phyloP scores from a whole-genome alignment of 2,888 invertebrate genomes.

The Sceliomorpha sp. region DNA sequence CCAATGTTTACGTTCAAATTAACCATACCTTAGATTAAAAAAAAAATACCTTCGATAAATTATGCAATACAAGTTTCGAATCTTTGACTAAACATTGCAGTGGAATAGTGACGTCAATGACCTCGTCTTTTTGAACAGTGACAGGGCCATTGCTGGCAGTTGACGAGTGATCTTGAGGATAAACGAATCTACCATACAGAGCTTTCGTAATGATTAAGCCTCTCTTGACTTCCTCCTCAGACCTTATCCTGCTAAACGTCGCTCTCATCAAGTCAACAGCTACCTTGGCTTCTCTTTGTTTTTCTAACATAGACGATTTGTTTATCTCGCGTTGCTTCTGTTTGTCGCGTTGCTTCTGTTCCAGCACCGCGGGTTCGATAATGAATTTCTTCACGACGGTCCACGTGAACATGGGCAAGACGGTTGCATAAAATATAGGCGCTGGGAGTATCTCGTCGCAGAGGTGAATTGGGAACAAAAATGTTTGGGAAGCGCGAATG shows the following conservation, averaged over 20 bases:
- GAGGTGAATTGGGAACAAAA: slow-evolving; percentile 93
- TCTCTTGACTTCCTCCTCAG: slow-evolving; percentile 89
- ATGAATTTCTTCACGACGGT: slow-evolving; percentile 90
- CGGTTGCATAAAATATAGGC: slow-evolving; percentile 95
- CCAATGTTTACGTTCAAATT: slow-evolving; percentile 7
- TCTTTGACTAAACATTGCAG: slow-evolving; percentile 96
- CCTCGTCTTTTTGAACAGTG: slow-evolving; percentile 80
- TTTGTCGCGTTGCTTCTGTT: slow-evolving; percentile 89
- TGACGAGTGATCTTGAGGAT: slow-evolving; percentile 64
- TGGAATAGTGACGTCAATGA: slow-evolving; percentile 96
- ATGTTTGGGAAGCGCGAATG: slow-evolving; percentile 92
- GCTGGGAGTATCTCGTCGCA: slow-evolving; percentile 94
- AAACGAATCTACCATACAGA: slow-evolving; percentile 87
- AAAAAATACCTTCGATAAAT: slow-evolving; percentile 88
- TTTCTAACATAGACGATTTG: slow-evolving; percentile 88
- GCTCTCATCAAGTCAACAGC: slow-evolving; percentile 95
- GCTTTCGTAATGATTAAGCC: slow-evolving; percentile 94
- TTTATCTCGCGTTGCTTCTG: slow-evolving; percentile 91
- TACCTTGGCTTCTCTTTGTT: slow-evolving; percentile 90
- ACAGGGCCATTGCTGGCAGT: slow-evolving; percentile 64
- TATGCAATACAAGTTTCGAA: slow-evolving; percentile 91
- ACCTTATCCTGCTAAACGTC: slow-evolving; percentile 90
- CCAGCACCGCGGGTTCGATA: slow-evolving; percentile 90
- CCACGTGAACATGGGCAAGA: slow-evolving; percentile 92
- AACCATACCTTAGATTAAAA: slow-evolving; percentile 1